Percentiles rank a stretch among this genome's conserved stretches.
Conservation (phyloP, 1,140 invertebrate species). For the Papilio xuthus region DNA sequence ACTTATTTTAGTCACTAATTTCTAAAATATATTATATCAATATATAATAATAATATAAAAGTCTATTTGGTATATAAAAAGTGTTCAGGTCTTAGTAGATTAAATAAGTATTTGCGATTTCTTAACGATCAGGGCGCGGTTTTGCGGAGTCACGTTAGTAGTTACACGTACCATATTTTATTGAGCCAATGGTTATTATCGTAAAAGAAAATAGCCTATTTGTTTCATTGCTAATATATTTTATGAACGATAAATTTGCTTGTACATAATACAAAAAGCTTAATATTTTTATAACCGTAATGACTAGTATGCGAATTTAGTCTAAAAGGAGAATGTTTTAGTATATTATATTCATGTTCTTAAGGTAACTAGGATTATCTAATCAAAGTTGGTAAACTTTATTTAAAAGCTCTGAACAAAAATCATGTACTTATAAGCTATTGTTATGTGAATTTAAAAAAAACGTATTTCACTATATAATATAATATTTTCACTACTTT, state of each 20-base stretch:
- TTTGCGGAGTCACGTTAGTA: conserved; percentile 47
- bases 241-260: not conserved
- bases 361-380: not conserved
- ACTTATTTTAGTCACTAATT: too few relatives aligned
- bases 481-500: too few relatives aligned
- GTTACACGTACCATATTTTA: conserved; percentile 25
- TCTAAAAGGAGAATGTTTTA: not conserved
- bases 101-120: conserved; percentile 37
- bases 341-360: not conserved
- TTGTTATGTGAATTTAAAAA: too few relatives aligned
- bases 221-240: not conserved
- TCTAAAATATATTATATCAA: not conserved
- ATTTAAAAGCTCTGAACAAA: too few relatives aligned
- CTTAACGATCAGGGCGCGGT: conserved; percentile 49
- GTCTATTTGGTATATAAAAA: not conserved
- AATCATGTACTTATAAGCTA: too few relatives aligned
- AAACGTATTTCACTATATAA: too few relatives aligned
- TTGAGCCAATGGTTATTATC: not conserved
- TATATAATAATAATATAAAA: not conserved
- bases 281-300: not conserved
- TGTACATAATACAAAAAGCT: not conserved
- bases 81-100: not conserved
- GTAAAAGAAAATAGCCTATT: conserved; percentile 26
- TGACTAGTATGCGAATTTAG: not conserved
- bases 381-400: too few relatives aligned